Evolutionary conservation across 2,888 invertebrate genomes (phyloP).

Genomic region (Mystacides longicornis): DNA sequence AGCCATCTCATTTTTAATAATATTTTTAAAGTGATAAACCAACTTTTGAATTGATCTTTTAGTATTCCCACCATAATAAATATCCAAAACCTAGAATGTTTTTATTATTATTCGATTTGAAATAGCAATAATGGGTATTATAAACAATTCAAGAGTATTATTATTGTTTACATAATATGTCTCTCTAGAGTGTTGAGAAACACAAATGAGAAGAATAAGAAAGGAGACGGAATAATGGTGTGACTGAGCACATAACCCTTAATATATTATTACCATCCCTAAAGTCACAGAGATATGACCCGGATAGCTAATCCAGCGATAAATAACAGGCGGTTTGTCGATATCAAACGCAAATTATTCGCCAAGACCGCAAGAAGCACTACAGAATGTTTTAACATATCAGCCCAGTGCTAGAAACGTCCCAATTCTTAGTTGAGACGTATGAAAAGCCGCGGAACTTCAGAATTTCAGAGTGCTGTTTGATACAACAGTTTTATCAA

Average conservation of each 20-base stretch:
- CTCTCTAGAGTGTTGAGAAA: neutral
- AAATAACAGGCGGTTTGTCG: slow-evolving; percentile 4
- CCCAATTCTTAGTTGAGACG: too few relatives aligned
- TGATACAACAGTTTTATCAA: too few relatives aligned
- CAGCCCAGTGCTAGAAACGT: too few relatives aligned
- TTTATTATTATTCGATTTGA: neutral
- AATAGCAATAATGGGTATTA: neutral
- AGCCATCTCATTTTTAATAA: too few relatives aligned
- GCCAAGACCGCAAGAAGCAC: neutral
- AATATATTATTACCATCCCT: neutral
- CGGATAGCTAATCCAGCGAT: slow-evolving; percentile 6
- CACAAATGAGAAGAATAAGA: neutral
- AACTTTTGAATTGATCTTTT: too few relatives aligned
- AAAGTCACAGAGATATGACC: slow-evolving; percentile 3
- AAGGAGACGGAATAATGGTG: neutral
- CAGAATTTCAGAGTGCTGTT: too few relatives aligned
- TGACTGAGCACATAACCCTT: neutral
- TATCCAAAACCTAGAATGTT: neutral
- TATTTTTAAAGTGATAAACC: too few relatives aligned
- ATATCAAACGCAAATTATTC: slow-evolving; percentile 4
- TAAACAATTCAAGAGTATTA: neutral
- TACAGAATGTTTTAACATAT: too few relatives aligned
- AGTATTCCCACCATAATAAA: too few relatives aligned
- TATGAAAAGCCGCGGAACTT: too few relatives aligned
- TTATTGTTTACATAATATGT: neutral